Evolutionary conservation across 2,113 vertebrate species (phyloP).

Genomic region (Oryzias curvinotus): DNA sequence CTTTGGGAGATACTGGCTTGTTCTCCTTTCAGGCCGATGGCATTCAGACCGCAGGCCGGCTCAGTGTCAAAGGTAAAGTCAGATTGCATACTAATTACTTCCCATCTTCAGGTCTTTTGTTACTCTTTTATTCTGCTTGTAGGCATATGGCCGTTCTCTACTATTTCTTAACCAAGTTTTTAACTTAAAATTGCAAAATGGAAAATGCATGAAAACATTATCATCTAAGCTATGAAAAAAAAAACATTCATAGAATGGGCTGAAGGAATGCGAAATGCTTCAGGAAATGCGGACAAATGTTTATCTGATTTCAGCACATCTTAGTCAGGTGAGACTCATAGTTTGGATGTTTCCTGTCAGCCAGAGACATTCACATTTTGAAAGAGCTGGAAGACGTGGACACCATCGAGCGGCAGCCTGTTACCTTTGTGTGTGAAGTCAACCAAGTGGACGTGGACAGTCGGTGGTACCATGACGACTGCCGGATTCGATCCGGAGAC

Average conservation of each 20-base stretch:
- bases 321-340: neutral
- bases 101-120: neutral
- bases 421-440: slow-evolving; percentile 86
- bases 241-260: neutral
- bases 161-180: too few relatives aligned
- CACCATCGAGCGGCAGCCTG: slow-evolving; percentile 82
- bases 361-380: slow-evolving; percentile 83
- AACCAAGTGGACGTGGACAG: slow-evolving; percentile 87
- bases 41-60: slow-evolving; percentile 79
- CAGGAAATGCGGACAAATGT: too few relatives aligned
- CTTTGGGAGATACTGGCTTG: slow-evolving; percentile 81
- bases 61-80: slow-evolving; percentile 83
- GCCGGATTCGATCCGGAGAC: slow-evolving; percentile 81
- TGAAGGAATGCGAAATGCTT: too few relatives aligned
- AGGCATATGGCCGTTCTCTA: too few relatives aligned
- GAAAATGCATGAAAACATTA: neutral
- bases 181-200: neutral
- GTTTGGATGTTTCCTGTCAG: slow-evolving; percentile 65
- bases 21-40: slow-evolving; percentile 85
- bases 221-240: neutral
- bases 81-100: neutral
- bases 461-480: slow-evolving; percentile 88
- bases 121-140: too few relatives aligned
- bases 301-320: too few relatives aligned
- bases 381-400: slow-evolving; percentile 85